phyloP scores from a whole-genome alignment of 2,113 vertebrate species.

The Gymnorhina tibicen region DNA sequence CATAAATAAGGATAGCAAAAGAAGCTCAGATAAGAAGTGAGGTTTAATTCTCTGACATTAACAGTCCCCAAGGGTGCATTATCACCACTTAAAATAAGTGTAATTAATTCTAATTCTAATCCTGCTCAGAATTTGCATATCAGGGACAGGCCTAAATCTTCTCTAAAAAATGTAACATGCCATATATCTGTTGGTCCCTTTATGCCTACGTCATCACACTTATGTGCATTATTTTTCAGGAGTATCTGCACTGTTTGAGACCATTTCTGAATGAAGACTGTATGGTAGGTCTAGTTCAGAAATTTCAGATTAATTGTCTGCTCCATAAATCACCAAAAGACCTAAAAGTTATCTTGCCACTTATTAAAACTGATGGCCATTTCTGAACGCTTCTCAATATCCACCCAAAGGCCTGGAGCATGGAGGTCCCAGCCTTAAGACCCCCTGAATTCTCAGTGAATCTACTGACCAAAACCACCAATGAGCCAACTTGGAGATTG shows the following conservation, averaged over 20 bases:
- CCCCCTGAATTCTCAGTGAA: not conserved
- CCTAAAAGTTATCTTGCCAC: not conserved
- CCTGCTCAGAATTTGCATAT: not conserved
- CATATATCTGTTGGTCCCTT: not conserved
- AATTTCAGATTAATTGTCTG: not conserved
- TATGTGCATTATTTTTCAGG: not conserved
- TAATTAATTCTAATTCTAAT: slow-evolving; percentile 9
- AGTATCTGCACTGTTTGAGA: not conserved
- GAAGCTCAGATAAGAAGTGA: not conserved
- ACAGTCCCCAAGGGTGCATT: not conserved
- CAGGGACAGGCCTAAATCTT: not conserved
- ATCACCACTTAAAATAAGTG: not conserved
- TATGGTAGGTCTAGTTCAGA: not conserved
- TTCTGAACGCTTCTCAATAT: not conserved
- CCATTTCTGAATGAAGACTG: not conserved
- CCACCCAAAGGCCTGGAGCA: not conserved
- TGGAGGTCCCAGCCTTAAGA: not conserved
- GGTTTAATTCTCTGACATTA: not conserved
- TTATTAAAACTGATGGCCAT: not conserved
- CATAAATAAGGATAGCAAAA: not conserved
- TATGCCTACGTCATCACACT: not conserved
- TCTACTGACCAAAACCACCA: not conserved
- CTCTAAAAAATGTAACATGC: not conserved
- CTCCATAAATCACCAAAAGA: not conserved
- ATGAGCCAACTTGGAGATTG: not conserved